A percentile compares a stretch with the other conserved stretches of the same genome.
These are phyloP conservation scores for Anthoscopus minutus DNA, from an alignment of 2,113 vertebrate species.

Conservation along the genomic window DNA sequence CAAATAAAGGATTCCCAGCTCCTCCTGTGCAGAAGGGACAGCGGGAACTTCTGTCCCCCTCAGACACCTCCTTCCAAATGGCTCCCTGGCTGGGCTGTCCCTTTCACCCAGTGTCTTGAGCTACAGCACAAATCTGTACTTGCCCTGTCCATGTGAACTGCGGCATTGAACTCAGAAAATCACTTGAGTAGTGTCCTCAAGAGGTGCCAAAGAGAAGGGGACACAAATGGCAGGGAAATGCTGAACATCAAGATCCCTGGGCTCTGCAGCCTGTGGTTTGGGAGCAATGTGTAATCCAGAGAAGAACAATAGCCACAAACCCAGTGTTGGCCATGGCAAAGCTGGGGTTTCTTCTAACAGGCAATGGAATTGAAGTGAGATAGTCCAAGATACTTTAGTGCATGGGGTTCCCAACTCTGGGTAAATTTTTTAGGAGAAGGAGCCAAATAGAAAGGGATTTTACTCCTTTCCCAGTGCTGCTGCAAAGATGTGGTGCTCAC, in stretches of 20 bases:
- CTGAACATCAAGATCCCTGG: neutral
- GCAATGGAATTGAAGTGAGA: neutral
- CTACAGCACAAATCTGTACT: neutral
- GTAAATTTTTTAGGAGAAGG: neutral
- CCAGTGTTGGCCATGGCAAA: no score
- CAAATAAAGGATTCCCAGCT: neutral
- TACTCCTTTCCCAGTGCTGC: neutral
- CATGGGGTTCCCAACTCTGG: fast-evolving
- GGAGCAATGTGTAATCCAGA: neutral
- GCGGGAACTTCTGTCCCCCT: neutral
- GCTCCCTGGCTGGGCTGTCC: neutral
- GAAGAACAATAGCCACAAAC: neutral
- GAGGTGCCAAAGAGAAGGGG: neutral
- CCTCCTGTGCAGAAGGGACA: neutral
- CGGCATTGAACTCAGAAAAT: neutral
- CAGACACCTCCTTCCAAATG: neutral
- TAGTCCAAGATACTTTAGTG: neutral
- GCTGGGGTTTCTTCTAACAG: neutral
- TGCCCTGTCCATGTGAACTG: fast-evolving
- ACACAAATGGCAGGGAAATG: neutral
- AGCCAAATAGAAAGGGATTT: neutral
- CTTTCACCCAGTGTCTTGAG: neutral
- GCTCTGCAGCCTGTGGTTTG: neutral
- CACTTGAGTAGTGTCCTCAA: neutral
- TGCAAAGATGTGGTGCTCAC: neutral